Conservation (phyloP, 2,113 vertebrate genomes). For the Addax nasomaculatus region DNA sequence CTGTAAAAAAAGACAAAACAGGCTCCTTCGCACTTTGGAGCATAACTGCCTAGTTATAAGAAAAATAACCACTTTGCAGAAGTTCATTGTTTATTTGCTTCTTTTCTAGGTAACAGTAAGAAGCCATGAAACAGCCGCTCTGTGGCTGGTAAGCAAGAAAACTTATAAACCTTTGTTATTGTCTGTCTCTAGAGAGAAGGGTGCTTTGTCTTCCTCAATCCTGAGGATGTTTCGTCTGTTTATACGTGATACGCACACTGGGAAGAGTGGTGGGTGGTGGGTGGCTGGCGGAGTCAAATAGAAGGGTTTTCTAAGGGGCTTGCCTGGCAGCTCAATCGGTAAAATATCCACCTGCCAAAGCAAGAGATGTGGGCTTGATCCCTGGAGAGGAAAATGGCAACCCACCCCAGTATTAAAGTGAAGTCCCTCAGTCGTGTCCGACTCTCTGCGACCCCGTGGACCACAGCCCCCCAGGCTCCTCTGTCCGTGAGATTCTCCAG, state of each 20-base stretch:
- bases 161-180: fast-evolving
- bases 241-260: fast-evolving
- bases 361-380: not conserved
- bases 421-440: fast-evolving
- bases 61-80: not conserved
- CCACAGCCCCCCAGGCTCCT: not conserved
- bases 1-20: not conserved
- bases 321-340: fast-evolving
- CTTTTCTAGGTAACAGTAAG: not conserved
- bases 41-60: fast-evolving
- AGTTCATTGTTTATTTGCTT: not conserved
- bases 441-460: not conserved
- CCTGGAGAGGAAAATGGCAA: not conserved
- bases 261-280: not conserved
- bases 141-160: not conserved
- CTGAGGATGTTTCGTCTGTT: fast-evolving
- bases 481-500: not conserved
- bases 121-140: not conserved
- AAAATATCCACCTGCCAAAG: not conserved
- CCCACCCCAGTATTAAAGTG: not conserved
- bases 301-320: too few species aligned
- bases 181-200: not conserved
- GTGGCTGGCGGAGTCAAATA: too few species aligned
- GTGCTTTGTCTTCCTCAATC: too few species aligned
- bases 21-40: not conserved